These are phyloP conservation scores for Pachyseris speciosa DNA, from an alignment of 64 coral and sea anemone genomes.

Conservation along the genomic window DNA sequence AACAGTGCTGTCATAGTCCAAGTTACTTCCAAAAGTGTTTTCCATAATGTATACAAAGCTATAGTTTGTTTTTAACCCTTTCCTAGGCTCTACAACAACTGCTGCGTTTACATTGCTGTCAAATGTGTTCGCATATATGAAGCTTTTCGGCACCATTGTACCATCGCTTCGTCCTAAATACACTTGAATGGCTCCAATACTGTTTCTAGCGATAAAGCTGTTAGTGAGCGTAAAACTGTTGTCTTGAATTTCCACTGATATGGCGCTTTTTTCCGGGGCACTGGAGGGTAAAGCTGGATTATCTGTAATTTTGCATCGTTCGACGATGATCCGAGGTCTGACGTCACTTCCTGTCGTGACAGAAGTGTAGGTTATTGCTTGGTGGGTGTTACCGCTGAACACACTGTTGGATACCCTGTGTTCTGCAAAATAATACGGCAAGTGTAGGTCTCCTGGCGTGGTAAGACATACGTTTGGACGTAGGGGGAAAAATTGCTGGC, in stretches of 20 bases:
- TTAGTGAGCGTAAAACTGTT: conserved; percentile 30
- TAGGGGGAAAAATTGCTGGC: too few relatives aligned
- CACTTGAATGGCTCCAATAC: conserved; percentile 39
- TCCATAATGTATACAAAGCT: conserved; percentile 19
- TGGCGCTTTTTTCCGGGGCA: background rate
- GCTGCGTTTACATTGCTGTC: conserved; percentile 52
- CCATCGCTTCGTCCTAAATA: conserved; percentile 40
- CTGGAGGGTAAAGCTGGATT: background rate
- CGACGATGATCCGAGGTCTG: background rate
- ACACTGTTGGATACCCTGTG: conserved; percentile 28
- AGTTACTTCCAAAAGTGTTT: conserved; percentile 62
- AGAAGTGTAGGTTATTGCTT: background rate
- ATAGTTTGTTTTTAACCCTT: background rate
- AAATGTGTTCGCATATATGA: conserved; percentile 71
- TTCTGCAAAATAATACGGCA: background rate
- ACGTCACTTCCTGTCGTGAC: conserved; percentile 4
- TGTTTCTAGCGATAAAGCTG: conserved; percentile 53
- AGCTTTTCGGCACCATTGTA: background rate
- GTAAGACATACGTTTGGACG: too few relatives aligned
- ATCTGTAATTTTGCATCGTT: conserved; percentile 15
- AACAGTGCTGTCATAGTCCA: conserved; percentile 41
- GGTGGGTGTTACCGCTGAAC: background rate
- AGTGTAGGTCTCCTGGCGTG: too few relatives aligned
- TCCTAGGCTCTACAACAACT: background rate
- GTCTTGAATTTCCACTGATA: conserved; percentile 36